Percentiles rank a stretch among this genome's conserved stretches.
These are phyloP conservation scores for Caligus rogercresseyi DNA, from an alignment of 1,140 invertebrate species.

Conservation along the genomic window DNA sequence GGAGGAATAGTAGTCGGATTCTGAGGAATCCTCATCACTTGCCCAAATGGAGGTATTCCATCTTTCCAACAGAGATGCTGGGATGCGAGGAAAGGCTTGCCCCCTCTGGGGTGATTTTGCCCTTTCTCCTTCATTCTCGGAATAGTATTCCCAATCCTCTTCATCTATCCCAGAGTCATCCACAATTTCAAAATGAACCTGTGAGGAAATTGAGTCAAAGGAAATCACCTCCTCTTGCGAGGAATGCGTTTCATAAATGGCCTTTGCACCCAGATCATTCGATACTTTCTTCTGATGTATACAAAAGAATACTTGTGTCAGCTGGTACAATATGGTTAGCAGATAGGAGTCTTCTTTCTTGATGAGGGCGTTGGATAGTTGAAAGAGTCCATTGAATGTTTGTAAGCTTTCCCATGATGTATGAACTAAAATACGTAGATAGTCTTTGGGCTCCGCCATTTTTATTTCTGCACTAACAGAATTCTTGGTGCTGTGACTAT, in stretches of 20 bases:
- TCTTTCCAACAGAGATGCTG: not conserved
- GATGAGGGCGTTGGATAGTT: not conserved
- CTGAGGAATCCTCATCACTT: not conserved
- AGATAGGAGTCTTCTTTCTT: not conserved
- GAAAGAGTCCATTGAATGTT: too few relatives aligned
- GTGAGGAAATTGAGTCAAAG: not conserved
- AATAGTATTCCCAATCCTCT: slow-evolving; percentile 10
- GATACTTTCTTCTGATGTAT: not conserved
- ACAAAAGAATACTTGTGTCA: not conserved
- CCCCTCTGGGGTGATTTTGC: not conserved
- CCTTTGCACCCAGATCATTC: not conserved
- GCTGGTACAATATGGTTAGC: not conserved
- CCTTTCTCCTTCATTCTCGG: slow-evolving; percentile 1
- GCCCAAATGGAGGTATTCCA: slow-evolving; percentile 1
- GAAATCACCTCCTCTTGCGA: not conserved
- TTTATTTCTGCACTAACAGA: too few relatives aligned
- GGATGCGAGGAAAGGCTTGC: not conserved
- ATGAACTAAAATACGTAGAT: too few relatives aligned
- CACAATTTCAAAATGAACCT: not conserved
- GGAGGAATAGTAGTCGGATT: not conserved
- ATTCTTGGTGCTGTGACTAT: too few relatives aligned
- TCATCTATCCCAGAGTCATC: slow-evolving; percentile 1
- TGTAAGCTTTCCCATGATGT: too few relatives aligned
- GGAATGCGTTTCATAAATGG: not conserved
- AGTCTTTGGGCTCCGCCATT: too few relatives aligned